Base-by-base conservation (phyloP, 2,797 vertebrate genomes). In the Myotis planiceps region DNA sequence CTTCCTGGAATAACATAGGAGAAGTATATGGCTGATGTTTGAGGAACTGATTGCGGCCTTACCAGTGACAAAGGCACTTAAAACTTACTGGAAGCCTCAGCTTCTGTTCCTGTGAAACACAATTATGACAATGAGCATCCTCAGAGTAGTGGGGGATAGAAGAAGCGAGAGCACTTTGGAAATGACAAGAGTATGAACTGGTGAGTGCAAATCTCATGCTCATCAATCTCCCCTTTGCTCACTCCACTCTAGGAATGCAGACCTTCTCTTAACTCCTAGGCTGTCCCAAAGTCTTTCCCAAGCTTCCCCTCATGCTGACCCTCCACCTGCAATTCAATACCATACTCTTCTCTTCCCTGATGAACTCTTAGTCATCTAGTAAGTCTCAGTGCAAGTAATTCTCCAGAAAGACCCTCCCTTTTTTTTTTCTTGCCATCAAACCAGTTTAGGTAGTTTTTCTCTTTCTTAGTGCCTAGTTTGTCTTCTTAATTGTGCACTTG, bases 1-100 rank as follows among this genome's bases (percentile, higher is more conserved):
- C 32, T 83, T 92, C 58, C 51, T 75, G 12, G 32, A 96, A 94
- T 45, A 92, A 42, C 23, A 75, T 7, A 92, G 51, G 66, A 83
- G 90, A 83, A 71, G 9, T 37, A 37, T 80, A 51, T 19, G 19
- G 75, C 66, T 75, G 81, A 89, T 65, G 71, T 12, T 37, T 74
- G 23, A 51, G 34, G 39, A 27, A 34, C 25, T 68, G 53, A 84
- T n/a, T 14, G 25, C 34, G 18, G 60, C 2, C 45, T 32, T 15
- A 47, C 9, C n/a, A 42, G 66, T 78, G 63, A 71, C 7, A 75
- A 82, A 63, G 8, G 14, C 63, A 66, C 37, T 94, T 75, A 60
- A 63, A 76, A 55, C 58, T 45, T 42, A 45, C 72, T 34, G 37
- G 7, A 9, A 78, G 27, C 13, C 65, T 53, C 45, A 37, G 23